Base-by-base conservation (phyloP, 2,888 invertebrate species). In the Drosophila atroscutellata region DNA sequence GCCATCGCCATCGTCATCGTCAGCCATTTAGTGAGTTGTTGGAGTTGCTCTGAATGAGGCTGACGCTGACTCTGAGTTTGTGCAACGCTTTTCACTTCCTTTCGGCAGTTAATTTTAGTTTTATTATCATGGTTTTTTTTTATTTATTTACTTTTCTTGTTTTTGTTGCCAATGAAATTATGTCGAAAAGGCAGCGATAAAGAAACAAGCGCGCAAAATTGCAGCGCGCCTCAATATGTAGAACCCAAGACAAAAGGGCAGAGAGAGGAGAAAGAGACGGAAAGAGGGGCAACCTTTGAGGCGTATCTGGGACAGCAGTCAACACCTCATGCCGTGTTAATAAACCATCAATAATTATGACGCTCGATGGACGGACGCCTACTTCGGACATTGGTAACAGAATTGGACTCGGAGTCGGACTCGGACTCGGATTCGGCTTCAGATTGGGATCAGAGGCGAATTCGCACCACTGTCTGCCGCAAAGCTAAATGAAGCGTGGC, bases 311-410 rank as follows among this genome's bases (percentile, higher is more conserved):
- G 51, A 78, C 59, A 69, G 57, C 56, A 49, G 55, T 81, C 77
- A 81, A 80, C 88, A 90, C 90, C 88, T 90, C 83, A 84, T 90
- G 89, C 74, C 89, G 90, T 90, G 89, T 77, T 80, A 86, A 89
- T 88, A 81, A 90, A 75, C 88, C 88, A 90, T 88, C 81, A 90
- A 86, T 86, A 86, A 86, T 75, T 74, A 52, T 60, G 64, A 68
- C 72, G 54, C 54, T 47, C 49, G 42, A 51, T 54, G 18, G 63
- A 51, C 32, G 36, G 30, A 63, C 45, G 30, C 20, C 36, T 50
- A 59, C 24, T 20, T 58, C 13, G 51, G 34, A 24, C 24, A 34
- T 55, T 55, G 37, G 49, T 15, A 60, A 15, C 34, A 32, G 57
- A 54, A 39, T 57, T 49, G 49, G 24, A 34, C 34, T 13, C 37